Conservation (phyloP, 1,140 invertebrate genomes). For the Nephila pilipes region DNA sequence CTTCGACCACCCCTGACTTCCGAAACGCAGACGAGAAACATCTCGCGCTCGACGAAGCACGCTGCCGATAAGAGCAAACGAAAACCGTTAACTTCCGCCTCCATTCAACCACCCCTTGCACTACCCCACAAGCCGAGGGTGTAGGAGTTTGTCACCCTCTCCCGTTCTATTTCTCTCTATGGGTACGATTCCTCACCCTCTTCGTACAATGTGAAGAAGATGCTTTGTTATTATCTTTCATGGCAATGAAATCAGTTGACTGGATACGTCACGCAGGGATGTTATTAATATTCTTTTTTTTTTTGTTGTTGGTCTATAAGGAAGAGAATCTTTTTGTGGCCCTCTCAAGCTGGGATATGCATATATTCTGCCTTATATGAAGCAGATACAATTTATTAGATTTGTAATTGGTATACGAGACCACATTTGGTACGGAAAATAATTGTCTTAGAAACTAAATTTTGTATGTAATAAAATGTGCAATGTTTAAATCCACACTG, state of each 20-base stretch:
- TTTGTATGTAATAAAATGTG: too few relatives aligned
- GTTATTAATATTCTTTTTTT: background rate
- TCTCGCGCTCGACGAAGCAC: slow-evolving; percentile 61
- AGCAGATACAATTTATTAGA: too few relatives aligned
- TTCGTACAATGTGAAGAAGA: background rate
- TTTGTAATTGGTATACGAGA: too few relatives aligned
- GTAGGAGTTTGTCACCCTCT: slow-evolving; percentile 19
- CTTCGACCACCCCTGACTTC: background rate
- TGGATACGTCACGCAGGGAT: background rate
- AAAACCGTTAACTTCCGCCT: slow-evolving; percentile 65
- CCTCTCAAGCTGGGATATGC: too few relatives aligned
- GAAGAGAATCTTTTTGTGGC: too few relatives aligned
- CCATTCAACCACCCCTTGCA: slow-evolving; percentile 22
- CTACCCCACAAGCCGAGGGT: background rate
- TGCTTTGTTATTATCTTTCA: slow-evolving; percentile 27
- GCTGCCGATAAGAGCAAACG: slow-evolving; percentile 59
- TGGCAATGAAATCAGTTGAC: background rate
- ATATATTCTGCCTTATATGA: too few relatives aligned
- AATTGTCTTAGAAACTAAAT: too few relatives aligned
- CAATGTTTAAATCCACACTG: too few relatives aligned
- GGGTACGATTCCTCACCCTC: background rate
- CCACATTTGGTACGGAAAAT: too few relatives aligned
- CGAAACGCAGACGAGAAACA: slow-evolving; percentile 61
- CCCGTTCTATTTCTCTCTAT: background rate
- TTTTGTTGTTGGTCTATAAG: too few relatives aligned